Evolutionary conservation across 2,797 vertebrate genomes (phyloP).

Genomic region (Chiroxiphia lanceolata): DNA sequence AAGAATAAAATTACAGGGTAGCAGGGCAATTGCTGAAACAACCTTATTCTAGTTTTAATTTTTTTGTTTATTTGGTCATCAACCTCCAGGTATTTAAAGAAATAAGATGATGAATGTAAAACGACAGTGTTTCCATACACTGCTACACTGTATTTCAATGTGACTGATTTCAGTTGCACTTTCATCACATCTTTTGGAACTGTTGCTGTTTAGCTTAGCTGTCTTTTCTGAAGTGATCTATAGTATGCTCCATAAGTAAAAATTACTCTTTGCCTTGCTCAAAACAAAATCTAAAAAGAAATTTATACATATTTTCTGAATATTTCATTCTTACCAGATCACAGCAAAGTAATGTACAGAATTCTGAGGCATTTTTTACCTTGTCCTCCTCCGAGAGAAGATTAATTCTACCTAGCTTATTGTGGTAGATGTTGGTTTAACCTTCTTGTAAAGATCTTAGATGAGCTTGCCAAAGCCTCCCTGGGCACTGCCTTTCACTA

Average conservation of each 20-base stretch:
- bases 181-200: neutral
- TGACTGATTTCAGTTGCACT: neutral
- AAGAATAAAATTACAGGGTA: neutral
- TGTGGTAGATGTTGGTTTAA: neutral
- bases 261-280: neutral
- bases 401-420: neutral
- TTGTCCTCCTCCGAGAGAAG: neutral
- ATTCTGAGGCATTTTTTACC: neutral
- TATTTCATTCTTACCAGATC: neutral
- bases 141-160: fast-evolving
- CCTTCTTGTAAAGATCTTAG: neutral
- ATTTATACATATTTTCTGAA: neutral
- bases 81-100: neutral
- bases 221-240: neutral
- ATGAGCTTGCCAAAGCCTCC: neutral
- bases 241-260: neutral
- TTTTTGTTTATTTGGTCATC: neutral
- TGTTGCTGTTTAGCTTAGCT: neutral
- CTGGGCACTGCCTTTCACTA: neutral
- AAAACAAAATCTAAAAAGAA: neutral
- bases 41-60: neutral
- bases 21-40: neutral
- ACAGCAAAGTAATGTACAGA: neutral
- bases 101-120: neutral
- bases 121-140: neutral